A percentile compares a stretch with the other conserved stretches of the same genome.
Conservation (phyloP, 1,140 invertebrate species). For the Ceratina japonica region DNA sequence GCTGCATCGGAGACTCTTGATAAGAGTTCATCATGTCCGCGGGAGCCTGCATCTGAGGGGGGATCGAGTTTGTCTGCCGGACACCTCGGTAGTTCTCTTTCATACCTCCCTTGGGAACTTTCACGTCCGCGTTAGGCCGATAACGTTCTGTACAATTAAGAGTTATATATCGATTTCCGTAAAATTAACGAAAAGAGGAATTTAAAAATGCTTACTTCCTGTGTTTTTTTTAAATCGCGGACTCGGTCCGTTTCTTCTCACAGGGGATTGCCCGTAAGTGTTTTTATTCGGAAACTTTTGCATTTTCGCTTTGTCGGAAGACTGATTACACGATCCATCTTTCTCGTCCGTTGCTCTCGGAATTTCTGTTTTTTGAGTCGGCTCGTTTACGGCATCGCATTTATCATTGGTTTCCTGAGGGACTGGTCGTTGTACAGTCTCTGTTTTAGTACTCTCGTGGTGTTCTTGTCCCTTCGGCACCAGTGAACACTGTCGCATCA, state of each 20-base stretch:
- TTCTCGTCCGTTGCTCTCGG: slow-evolving; percentile 15
- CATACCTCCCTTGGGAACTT: slow-evolving; percentile 6
- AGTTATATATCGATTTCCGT: background rate
- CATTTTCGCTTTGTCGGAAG: slow-evolving; percentile 30
- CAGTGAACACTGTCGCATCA: slow-evolving; percentile 41
- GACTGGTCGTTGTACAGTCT: background rate
- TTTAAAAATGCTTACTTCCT: slow-evolving; percentile 50
- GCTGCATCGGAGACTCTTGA: slow-evolving; percentile 46
- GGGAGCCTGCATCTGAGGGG: slow-evolving; percentile 5
- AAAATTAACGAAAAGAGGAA: background rate
- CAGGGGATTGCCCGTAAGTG: background rate
- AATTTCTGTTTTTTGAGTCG: slow-evolving; percentile 4
- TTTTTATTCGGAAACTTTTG: slow-evolving; percentile 45
- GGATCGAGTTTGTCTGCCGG: slow-evolving; percentile 1
- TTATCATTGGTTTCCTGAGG: background rate
- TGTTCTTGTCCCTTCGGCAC: slow-evolving; percentile 1
- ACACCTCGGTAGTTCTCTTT: slow-evolving; percentile 19
- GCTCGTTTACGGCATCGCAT: slow-evolving; percentile 6
- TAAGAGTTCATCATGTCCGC: slow-evolving; percentile 32
- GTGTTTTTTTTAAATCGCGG: slow-evolving; percentile 65
- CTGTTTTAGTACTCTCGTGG: slow-evolving; percentile 7
- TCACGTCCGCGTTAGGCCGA: slow-evolving; percentile 20
- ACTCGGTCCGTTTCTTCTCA: slow-evolving; percentile 52
- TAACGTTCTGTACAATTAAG: slow-evolving; percentile 40
- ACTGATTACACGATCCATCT: background rate